Base-by-base conservation (phyloP, 2,797 vertebrate genomes). In the Hippopotamyrus pictus region DNA sequence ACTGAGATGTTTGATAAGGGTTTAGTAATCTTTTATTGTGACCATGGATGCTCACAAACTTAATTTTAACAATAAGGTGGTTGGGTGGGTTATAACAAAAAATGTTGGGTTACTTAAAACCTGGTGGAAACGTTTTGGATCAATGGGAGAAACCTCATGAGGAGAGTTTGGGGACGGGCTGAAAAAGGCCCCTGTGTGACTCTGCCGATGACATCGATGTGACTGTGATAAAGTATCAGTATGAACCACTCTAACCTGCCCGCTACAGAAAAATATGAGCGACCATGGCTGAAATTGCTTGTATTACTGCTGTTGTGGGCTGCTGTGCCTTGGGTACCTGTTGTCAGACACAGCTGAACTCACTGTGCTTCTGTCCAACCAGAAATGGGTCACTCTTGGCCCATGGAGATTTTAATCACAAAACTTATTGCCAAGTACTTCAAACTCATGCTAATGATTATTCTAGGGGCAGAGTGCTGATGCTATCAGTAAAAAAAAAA, bases 401-500 rank as follows among this genome's bases (percentile, higher is more conserved):
- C 76, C 37, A 19, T n/a, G 41, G 41, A 82, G 76, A 82, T 82
- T 44, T 82, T 46, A 82, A 82, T 82, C 76, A 82, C 76, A 82
- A 46, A 82, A 82, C 7, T 46, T 46, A 82, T 82, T 44, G 37
- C 76, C 76, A 82, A 82, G 76, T n/a, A 44, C 41, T 82, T 46
- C 76, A 82, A 44, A 82, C 41, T 44, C 76, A 46, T 33, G 17
- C 76, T 82, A 82, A 85, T 50, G 46, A 51, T 85, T 85, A 85
- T 48, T 85, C 46, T 29, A 85, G 82, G 82, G 46, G 44, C 82
- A 85, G 82, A 85, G 82, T 85, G 8, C 48, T 85, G 82, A 85
- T 85, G 82, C 19, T 85, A 85, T 48, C 82, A 85, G 82, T 51
- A 11, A 85, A 44, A 41, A 11, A 85, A 44, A 41, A 73, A 22